Base-by-base conservation (phyloP, 2,888 invertebrate genomes). In the Antitype chi region DNA sequence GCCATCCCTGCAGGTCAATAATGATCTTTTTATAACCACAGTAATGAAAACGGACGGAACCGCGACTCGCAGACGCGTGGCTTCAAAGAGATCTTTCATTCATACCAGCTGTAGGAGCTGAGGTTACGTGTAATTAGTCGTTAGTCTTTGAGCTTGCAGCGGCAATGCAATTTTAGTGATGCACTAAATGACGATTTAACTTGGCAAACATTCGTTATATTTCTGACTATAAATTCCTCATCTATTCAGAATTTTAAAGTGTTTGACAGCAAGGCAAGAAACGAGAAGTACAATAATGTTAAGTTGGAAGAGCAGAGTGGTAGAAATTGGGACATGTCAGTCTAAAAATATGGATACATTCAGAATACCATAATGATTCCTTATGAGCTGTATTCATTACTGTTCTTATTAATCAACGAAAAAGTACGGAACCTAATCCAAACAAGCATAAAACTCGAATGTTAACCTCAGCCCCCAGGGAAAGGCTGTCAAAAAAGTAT, bases 71-170 rank as follows among this genome's bases (percentile, higher is more conserved):
- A 63, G 69, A 57, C 70, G 76, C 68, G 67, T 55, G 53, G 59
- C 74, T 71, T 82, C 78, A 85, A 82, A 82, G 81, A 84, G 66
- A 77, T 69, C 57, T 66, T 81, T 82, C 82, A 84, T 85, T 81
- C 80, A 88, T 80, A 77, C 63, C 28, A 66, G 59, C 20, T 43
- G 32, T 53, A 62, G 72, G 72, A 47, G 49, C 72, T 68, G 55
- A 78, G 64, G 52, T 82, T 52, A 53, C 38, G 63, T 15, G 47
- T 78, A 75, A 84, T 67, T 52, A 79, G 32, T 49, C 52, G 38
- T 85, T 71, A 73, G 68, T 68, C 70, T 76, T 81, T 59, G 60
- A 83, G 69, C 23, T 63, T 72, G 28, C 59, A 63, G 25, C 32
- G 17, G 25, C 23, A 66, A 64, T 71, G 47, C 57, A 80, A 49